Conservation (phyloP, 1,140 invertebrate species). For the Zelostemma sp. region DNA sequence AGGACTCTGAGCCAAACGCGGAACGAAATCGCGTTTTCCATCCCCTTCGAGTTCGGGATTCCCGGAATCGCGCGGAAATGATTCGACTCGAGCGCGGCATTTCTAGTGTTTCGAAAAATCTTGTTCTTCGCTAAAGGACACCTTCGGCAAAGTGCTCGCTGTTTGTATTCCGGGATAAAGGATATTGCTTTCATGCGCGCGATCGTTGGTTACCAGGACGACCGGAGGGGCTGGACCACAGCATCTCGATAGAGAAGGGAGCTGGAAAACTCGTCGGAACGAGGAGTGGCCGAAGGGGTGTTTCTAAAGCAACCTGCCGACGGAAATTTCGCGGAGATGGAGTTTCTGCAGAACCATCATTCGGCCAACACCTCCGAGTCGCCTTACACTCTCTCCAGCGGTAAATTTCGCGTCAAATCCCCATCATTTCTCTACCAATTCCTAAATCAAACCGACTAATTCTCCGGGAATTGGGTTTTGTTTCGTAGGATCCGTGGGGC, state of each 20-base stretch:
- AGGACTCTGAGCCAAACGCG: too few species aligned
- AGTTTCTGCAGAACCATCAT: slow-evolving; percentile 71
- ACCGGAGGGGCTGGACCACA: slow-evolving; percentile 68
- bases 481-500: slow-evolving; percentile 63
- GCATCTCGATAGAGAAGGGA: slow-evolving; percentile 56
- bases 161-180: slow-evolving; percentile 24
- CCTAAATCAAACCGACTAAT: not conserved
- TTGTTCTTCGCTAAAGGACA: slow-evolving; percentile 23
- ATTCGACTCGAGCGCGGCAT: too few species aligned
- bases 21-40: too few species aligned
- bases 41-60: too few species aligned
- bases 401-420: slow-evolving; percentile 45
- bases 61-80: too few species aligned
- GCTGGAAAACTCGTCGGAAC: slow-evolving; percentile 21
- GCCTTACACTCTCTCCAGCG: slow-evolving; percentile 66
- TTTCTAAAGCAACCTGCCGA: slow-evolving; percentile 60
- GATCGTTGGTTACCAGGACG: slow-evolving; percentile 62
- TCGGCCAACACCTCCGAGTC: slow-evolving; percentile 68
- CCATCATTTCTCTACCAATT: slow-evolving; percentile 4
- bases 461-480: not conserved
- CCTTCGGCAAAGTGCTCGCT: slow-evolving; percentile 23
- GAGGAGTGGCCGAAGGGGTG: slow-evolving; percentile 59
- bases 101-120: slow-evolving; percentile 9
- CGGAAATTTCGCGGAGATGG: slow-evolving; percentile 68
- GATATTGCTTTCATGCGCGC: slow-evolving; percentile 42